Conservation (phyloP, 2,797 vertebrate species). For the Aldrovandia affinis region DNA sequence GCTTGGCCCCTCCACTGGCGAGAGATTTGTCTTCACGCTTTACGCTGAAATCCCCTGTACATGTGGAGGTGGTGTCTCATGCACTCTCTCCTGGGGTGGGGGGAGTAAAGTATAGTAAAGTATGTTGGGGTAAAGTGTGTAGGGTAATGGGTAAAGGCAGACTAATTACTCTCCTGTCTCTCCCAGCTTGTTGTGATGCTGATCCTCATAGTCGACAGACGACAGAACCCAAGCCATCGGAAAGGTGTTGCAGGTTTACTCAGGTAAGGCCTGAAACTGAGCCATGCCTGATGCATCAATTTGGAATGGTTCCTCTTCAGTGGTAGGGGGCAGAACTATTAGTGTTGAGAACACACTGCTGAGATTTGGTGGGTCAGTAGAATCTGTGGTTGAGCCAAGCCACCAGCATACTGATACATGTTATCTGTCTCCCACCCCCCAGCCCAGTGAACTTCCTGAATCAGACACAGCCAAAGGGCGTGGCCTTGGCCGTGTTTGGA, state of each 20-base stretch:
- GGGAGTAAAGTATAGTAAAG: background rate
- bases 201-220: conserved; percentile 79
- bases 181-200: conserved; percentile 78
- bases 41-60: background rate
- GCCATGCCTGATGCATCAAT: background rate
- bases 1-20: background rate
- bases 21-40: background rate
- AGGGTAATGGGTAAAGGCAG: background rate
- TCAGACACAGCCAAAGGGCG: conserved; percentile 77
- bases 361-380: background rate
- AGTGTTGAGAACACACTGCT: background rate
- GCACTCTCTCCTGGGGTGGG: background rate
- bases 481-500: conserved; percentile 83
- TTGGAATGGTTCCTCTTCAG: background rate
- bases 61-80: background rate
- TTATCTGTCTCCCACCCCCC: conserved; percentile 42
- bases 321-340: background rate
- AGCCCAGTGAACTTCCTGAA: conserved; percentile 90
- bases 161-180: conserved; percentile 38
- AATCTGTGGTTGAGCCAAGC: conserved; percentile 32
- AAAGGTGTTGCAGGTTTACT: conserved; percentile 77
- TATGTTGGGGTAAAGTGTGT: background rate
- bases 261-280: conserved; percentile 73
- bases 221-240: conserved; percentile 69
- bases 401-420: conserved; percentile 53